Evolutionary conservation across 1,140 invertebrate genomes (phyloP).

Genomic region (Arctopsyche grandis): DNA sequence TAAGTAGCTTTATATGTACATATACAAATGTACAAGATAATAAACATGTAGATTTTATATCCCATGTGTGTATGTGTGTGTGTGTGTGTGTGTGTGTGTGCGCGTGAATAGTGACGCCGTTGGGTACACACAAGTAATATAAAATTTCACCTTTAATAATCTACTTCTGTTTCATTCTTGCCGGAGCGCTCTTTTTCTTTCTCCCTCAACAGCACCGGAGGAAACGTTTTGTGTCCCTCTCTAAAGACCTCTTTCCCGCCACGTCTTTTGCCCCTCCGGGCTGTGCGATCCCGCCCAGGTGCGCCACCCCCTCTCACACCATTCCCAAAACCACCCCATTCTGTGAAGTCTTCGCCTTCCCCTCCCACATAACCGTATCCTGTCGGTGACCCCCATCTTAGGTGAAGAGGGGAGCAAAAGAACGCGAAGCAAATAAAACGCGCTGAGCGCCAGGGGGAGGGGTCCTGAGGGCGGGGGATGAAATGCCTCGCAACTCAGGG

Average conservation of each 20-base stretch:
- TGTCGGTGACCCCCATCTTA: conserved; percentile 42
- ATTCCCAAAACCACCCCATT: neutral
- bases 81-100: neutral
- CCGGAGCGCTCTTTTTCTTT: neutral
- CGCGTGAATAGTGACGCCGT: neutral
- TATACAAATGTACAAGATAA: too few species aligned
- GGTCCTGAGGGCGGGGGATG: neutral
- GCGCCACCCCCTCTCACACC: neutral
- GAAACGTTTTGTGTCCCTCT: neutral
- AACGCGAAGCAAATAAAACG: conserved; percentile 46
- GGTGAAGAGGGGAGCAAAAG: conserved; percentile 41
- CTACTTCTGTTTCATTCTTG: conserved; percentile 43
- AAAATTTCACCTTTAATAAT: conserved; percentile 47
- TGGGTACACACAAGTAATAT: conserved; percentile 24
- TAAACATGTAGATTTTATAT: too few species aligned
- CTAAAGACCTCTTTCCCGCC: neutral
- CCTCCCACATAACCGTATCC: conserved; percentile 19
- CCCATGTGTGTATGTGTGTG: conserved; percentile 5
- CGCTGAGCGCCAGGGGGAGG: neutral
- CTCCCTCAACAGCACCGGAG: neutral
- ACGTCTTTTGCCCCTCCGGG: conserved; percentile 14
- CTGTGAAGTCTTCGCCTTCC: conserved; percentile 23
- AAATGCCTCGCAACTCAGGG: conserved; percentile 9
- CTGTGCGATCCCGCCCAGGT: conserved; percentile 10
- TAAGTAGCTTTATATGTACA: too few species aligned